phyloP scores from a whole-genome alignment of 2,888 invertebrate genomes.

The Elysia crispata region DNA sequence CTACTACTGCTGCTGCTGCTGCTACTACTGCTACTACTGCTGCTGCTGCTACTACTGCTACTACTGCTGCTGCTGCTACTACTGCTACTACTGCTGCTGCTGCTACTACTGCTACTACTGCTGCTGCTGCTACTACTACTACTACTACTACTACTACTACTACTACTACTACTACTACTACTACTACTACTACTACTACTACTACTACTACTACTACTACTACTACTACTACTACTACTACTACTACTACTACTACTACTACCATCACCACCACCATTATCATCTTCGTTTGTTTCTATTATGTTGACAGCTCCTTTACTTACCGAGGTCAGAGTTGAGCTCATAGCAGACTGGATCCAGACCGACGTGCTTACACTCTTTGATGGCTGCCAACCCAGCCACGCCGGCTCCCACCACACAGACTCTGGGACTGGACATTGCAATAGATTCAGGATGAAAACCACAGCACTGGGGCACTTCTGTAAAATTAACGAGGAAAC shows the following conservation, averaged over 20 bases:
- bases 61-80: background rate
- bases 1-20: constrained; percentile 28
- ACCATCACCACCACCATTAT: no score
- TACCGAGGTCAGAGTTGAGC: no score
- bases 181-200: constrained; percentile 46
- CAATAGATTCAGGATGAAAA: no score
- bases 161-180: constrained; percentile 45
- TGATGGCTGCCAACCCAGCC: no score
- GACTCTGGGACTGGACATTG: no score
- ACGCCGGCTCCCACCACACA: no score
- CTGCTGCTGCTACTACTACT: constrained; percentile 21
- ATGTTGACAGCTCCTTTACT: no score
- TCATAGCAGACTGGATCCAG: no score
- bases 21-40: constrained; percentile 17
- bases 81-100: constrained; percentile 17
- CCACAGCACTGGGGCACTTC: no score
- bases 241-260: constrained; percentile 11
- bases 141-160: constrained; percentile 40
- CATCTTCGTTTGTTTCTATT: no score
- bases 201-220: constrained; percentile 41
- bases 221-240: constrained; percentile 23
- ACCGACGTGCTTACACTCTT: no score
- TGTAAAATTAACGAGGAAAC: no score
- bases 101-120: background rate
- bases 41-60: constrained; percentile 6